These are phyloP conservation scores for Pungitius pungitius DNA, from an alignment of 2,113 vertebrate species.

Conservation along the genomic window DNA sequence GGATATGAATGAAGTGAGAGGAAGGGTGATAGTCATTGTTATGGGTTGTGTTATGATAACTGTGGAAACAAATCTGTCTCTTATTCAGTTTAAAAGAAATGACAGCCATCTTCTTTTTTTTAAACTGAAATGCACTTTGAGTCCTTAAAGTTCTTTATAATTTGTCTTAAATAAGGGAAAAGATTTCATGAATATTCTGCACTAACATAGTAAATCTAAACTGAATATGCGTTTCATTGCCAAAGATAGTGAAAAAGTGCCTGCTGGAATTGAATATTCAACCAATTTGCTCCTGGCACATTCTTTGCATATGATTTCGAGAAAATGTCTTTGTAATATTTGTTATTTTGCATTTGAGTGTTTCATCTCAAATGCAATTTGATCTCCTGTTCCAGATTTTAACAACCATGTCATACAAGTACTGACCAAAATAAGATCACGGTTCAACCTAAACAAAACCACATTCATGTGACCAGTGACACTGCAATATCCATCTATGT, in stretches of 20 bases:
- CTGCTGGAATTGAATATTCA: slow-evolving; percentile 1
- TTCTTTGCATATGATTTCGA: neutral
- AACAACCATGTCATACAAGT: neutral
- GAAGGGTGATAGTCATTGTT: slow-evolving; percentile 4
- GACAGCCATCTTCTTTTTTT: neutral
- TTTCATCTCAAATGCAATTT: neutral
- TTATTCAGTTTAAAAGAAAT: neutral
- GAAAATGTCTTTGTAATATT: neutral
- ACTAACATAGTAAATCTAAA: slow-evolving; percentile 33
- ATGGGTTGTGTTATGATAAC: neutral
- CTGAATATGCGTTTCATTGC: slow-evolving; percentile 1
- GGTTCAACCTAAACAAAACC: neutral
- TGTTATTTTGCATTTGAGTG: neutral
- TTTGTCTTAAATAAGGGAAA: slow-evolving; percentile 25
- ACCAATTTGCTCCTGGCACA: neutral
- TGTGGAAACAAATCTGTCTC: neutral
- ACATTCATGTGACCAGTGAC: neutral
- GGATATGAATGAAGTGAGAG: slow-evolving; percentile 10
- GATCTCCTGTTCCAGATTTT: neutral
- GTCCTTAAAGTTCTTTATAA: neutral
- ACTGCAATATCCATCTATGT: neutral
- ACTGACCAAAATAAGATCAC: neutral
- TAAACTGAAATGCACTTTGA: neutral
- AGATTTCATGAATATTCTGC: slow-evolving; percentile 5
- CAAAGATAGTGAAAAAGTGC: slow-evolving; percentile 22